Evolutionary conservation across 2,888 invertebrate genomes (phyloP).

Genomic region (Syrphus vitripennis): DNA sequence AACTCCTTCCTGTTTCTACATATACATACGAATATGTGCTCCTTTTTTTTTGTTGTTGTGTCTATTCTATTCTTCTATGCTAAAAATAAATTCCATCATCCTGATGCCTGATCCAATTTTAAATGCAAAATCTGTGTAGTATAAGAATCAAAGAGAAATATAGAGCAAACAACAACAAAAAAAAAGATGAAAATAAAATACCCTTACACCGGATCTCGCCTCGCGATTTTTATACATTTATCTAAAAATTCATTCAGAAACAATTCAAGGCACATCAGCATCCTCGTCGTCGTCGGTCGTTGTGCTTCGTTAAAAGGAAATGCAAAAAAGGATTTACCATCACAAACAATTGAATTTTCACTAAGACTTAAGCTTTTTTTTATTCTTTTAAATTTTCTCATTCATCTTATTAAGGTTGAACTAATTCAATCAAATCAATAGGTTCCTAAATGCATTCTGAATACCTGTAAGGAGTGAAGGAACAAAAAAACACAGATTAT

Average conservation of each 20-base stretch:
- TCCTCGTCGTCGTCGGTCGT: background rate
- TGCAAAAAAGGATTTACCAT: constrained; percentile 45
- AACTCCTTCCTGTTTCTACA: constrained; percentile 29
- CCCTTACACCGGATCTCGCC: background rate
- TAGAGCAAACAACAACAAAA: background rate
- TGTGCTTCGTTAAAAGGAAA: background rate
- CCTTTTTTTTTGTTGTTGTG: background rate
- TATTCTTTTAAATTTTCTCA: background rate
- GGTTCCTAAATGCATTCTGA: constrained; percentile 3
- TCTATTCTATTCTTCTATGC: constrained; percentile 5
- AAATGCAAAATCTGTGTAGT: background rate
- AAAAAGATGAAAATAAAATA: background rate
- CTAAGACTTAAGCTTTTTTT: constrained; percentile 21
- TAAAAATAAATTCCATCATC: constrained; percentile 54
- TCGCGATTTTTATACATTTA: constrained; percentile 1
- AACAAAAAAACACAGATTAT: background rate
- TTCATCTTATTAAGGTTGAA: constrained; percentile 23
- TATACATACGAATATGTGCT: too few species aligned
- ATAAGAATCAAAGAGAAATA: background rate
- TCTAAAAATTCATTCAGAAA: constrained; percentile 35
- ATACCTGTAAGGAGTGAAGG: background rate
- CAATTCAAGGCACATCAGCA: background rate
- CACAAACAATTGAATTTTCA: constrained; percentile 64
- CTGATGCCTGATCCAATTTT: constrained; percentile 8
- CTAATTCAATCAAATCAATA: constrained; percentile 58